Evolutionary conservation across 2,888 invertebrate genomes (phyloP).

Genomic region (Calliopum simillimum): DNA sequence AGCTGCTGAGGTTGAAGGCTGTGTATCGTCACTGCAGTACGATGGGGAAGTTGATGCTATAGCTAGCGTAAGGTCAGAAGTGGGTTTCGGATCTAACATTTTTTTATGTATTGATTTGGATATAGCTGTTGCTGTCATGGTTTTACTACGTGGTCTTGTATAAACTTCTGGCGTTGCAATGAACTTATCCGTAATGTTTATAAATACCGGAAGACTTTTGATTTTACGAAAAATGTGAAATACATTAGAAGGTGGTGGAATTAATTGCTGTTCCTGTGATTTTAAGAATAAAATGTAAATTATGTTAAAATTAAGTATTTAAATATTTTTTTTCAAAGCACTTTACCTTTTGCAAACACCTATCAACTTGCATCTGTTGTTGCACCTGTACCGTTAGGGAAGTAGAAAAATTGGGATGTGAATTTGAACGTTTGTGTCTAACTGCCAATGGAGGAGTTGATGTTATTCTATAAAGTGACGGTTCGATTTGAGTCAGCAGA

Average conservation of each 20-base stretch:
- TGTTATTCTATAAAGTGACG: slow-evolving; percentile 66
- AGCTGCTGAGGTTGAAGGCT: slow-evolving; percentile 41
- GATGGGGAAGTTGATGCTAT: slow-evolving; percentile 34
- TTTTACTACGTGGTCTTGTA: slow-evolving; percentile 50
- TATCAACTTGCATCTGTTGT: not conserved
- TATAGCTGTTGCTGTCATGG: slow-evolving; percentile 50
- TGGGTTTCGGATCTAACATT: slow-evolving; percentile 1
- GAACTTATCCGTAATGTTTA: slow-evolving; percentile 24
- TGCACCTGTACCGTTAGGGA: slow-evolving; percentile 41
- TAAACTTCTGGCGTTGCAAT: slow-evolving; percentile 37
- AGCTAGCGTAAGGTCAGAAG: not conserved
- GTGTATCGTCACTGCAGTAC: slow-evolving; percentile 39
- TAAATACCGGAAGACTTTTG: slow-evolving; percentile 49
- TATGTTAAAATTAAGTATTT: not conserved
- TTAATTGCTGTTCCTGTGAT: not conserved
- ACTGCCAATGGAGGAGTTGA: slow-evolving; percentile 1
- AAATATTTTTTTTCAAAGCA: not conserved
- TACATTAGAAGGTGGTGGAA: slow-evolving; percentile 4
- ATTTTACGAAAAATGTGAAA: slow-evolving; percentile 48
- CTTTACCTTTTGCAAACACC: not conserved
- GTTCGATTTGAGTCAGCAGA: slow-evolving; percentile 74
- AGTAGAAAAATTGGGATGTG: slow-evolving; percentile 71
- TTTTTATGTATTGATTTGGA: slow-evolving; percentile 17
- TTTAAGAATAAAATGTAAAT: not conserved
- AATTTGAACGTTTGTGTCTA: slow-evolving; percentile 68